Percentiles rank a stretch among this genome's conserved stretches.
Evolutionary conservation across 2,797 vertebrate species (phyloP).

Genomic region (Macroramphosus scolopax): DNA sequence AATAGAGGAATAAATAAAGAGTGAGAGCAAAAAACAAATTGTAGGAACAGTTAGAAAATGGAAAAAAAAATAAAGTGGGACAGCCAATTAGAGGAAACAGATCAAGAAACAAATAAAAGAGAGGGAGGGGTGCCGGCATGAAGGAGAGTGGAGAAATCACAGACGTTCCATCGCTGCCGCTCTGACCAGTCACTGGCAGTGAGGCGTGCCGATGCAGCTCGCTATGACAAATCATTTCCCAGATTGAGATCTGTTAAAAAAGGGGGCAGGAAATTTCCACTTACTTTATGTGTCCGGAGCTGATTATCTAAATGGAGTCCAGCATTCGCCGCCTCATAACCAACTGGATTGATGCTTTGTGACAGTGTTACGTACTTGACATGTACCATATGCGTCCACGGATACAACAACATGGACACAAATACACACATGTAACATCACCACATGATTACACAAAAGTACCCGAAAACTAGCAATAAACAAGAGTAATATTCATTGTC

Average conservation of each 20-base stretch:
- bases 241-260: slow-evolving; percentile 40
- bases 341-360: not conserved
- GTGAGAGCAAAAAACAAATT: not conserved
- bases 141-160: slow-evolving; percentile 21
- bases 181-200: slow-evolving; percentile 33
- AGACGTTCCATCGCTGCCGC: slow-evolving; percentile 43
- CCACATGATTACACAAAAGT: not conserved
- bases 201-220: slow-evolving; percentile 45
- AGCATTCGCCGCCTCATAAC: not conserved
- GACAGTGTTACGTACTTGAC: not conserved
- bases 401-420: slow-evolving; percentile 5
- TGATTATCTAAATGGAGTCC: slow-evolving; percentile 35
- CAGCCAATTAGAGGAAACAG: too few relatives aligned
- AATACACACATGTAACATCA: too few relatives aligned
- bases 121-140: slow-evolving; percentile 11
- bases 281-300: slow-evolving; percentile 34
- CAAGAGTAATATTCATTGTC: slow-evolving; percentile 29
- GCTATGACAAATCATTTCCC: slow-evolving; percentile 59
- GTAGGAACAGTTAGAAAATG: not conserved
- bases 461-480: too few relatives aligned
- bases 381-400: not conserved
- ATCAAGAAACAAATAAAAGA: slow-evolving; percentile 18
- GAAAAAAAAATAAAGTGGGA: not conserved
- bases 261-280: slow-evolving; percentile 60
- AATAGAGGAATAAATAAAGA: not conserved